Conservation (phyloP, 2,113 vertebrate genomes). For the Alethe castanea region DNA sequence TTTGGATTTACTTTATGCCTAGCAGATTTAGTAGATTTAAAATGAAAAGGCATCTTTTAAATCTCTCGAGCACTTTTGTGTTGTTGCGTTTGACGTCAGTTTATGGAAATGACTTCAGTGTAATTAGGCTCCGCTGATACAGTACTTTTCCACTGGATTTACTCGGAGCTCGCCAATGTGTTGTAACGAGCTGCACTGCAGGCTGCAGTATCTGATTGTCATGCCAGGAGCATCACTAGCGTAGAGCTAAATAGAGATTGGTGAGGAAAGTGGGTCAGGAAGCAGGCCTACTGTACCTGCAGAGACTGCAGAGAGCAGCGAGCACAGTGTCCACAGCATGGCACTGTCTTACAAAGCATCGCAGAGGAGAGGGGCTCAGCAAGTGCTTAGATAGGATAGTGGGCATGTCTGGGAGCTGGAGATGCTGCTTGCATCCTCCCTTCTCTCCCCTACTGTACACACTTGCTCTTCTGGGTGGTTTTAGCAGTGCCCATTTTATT, state of each 20-base stretch:
- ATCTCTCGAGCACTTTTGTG: not conserved
- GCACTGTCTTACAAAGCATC: slow-evolving; percentile 68
- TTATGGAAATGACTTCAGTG: slow-evolving; percentile 49
- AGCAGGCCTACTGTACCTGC: slow-evolving; percentile 72
- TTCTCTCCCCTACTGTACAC: fast-evolving
- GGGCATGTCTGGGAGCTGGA: not conserved
- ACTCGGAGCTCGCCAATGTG: slow-evolving; percentile 65
- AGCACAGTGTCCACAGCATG: slow-evolving; percentile 70
- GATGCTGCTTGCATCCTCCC: not conserved
- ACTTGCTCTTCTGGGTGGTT: not conserved
- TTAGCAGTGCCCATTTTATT: not conserved
- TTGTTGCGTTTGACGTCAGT: slow-evolving; percentile 28
- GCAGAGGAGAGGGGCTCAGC: not conserved
- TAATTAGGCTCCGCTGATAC: slow-evolving; percentile 62
- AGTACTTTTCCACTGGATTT: slow-evolving; percentile 79
- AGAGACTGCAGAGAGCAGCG: slow-evolving; percentile 63
- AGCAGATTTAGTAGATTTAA: not conserved
- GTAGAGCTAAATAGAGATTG: slow-evolving; percentile 75
- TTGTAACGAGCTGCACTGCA: slow-evolving; percentile 76
- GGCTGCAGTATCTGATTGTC: slow-evolving; percentile 80
- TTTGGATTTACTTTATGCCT: slow-evolving; percentile 7
- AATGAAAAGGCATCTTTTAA: slow-evolving; percentile 8
- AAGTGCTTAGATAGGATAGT: not conserved
- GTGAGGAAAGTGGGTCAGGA: slow-evolving; percentile 79
- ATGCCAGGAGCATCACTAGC: slow-evolving; percentile 77